A percentile compares a stretch with the other conserved stretches of the same genome.
Conservation (phyloP, 2,888 invertebrate genomes). For the Drosophila longiperda region DNA sequence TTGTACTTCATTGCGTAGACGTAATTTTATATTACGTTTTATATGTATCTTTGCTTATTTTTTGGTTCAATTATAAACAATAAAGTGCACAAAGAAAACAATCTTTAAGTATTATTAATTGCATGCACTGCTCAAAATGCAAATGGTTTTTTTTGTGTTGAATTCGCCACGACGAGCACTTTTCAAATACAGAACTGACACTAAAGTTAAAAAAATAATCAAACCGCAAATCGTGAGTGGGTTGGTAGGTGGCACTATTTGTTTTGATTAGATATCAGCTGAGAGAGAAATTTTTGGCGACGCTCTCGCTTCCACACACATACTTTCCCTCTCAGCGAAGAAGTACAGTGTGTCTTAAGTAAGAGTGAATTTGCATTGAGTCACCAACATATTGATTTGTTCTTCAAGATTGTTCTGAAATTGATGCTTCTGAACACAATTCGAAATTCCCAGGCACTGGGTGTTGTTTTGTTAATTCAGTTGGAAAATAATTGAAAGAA, state of each 20-base stretch:
- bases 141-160: constrained; percentile 13
- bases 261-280: constrained; percentile 76
- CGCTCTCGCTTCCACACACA: background rate
- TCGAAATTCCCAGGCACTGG: constrained; percentile 3
- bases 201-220: constrained; percentile 64
- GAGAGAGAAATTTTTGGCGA: constrained; percentile 18
- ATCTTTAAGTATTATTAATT: constrained; percentile 32
- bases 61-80: constrained; percentile 15
- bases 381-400: constrained; percentile 41
- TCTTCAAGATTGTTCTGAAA: constrained; percentile 55
- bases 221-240: constrained; percentile 46
- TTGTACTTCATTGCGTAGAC: constrained; percentile 65
- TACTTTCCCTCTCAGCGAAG: constrained; percentile 51
- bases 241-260: constrained; percentile 57
- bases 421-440: constrained; percentile 28
- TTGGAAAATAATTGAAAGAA: background rate
- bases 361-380: constrained; percentile 65
- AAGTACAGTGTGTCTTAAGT: constrained; percentile 25
- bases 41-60: constrained; percentile 6
- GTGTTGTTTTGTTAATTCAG: constrained; percentile 16
- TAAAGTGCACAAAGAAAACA: constrained; percentile 32
- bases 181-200: constrained; percentile 35
- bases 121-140: constrained; percentile 13
- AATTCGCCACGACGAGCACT: constrained; percentile 21
- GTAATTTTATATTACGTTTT: constrained; percentile 16